phyloP scores from a whole-genome alignment of 2,888 invertebrate species.

The Bedellia somnulentella region DNA sequence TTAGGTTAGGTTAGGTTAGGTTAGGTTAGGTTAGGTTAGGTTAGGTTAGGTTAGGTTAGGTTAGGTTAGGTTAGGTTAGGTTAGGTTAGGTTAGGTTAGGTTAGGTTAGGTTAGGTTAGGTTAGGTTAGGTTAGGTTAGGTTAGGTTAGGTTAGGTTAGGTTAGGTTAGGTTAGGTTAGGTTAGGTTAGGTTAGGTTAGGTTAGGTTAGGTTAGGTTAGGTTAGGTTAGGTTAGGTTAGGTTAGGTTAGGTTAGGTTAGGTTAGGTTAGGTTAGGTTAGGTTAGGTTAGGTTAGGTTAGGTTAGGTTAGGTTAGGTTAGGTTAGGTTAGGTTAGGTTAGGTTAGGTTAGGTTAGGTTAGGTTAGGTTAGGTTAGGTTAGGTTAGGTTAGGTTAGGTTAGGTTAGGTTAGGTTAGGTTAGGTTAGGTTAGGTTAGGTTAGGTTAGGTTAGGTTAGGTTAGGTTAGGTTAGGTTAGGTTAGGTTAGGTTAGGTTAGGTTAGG shows the following conservation, averaged over 20 bases:
- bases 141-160: constrained; percentile 4
- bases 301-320: constrained; percentile 8
- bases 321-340: constrained; percentile 8
- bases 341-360: constrained; percentile 8
- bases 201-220: constrained; percentile 4
- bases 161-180: constrained; percentile 4
- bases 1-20: constrained; percentile 9
- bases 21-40: constrained; percentile 2
- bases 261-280: constrained; percentile 6
- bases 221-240: constrained; percentile 7
- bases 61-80: constrained; percentile 7
- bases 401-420: constrained; percentile 7
- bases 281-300: constrained; percentile 8
- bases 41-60: constrained; percentile 4
- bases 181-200: constrained; percentile 5
- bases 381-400: constrained; percentile 7
- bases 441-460: constrained; percentile 9
- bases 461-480: constrained; percentile 8
- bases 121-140: constrained; percentile 4
- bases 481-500: constrained; percentile 8
- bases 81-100: constrained; percentile 7
- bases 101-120: constrained; percentile 4
- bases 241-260: constrained; percentile 6
- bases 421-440: constrained; percentile 8
- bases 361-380: constrained; percentile 7